These are phyloP conservation scores for Bombus picipes DNA, from an alignment of 1,140 invertebrate species.

Conservation along the genomic window DNA sequence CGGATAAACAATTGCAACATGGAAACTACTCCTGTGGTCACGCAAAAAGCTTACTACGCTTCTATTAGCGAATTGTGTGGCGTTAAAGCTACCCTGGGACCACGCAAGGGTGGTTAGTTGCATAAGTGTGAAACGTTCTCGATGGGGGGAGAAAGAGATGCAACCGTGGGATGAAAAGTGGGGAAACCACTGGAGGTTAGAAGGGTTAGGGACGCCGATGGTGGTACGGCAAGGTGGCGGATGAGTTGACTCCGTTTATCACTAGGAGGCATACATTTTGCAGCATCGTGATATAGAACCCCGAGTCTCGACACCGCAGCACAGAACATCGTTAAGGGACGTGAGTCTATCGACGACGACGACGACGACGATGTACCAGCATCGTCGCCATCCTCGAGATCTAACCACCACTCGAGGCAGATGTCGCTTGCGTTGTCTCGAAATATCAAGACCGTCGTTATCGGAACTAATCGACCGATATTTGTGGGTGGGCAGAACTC, in stretches of 20 bases:
- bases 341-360: slow-evolving; percentile 51
- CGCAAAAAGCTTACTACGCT: not conserved
- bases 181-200: slow-evolving; percentile 42
- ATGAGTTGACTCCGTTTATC: slow-evolving; percentile 73
- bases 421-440: slow-evolving; percentile 33
- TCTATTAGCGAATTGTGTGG: not conserved
- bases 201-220: not conserved
- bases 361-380: slow-evolving; percentile 4
- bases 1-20: too few species aligned
- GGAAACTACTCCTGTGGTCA: too few species aligned
- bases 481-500: slow-evolving; percentile 4
- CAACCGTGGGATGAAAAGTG: slow-evolving; percentile 25
- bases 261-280: slow-evolving; percentile 76
- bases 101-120: not conserved
- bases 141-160: slow-evolving; percentile 13
- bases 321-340: slow-evolving; percentile 67
- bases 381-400: slow-evolving; percentile 19
- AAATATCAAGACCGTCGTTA: slow-evolving; percentile 47
- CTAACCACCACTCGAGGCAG: slow-evolving; percentile 36
- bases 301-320: slow-evolving; percentile 59
- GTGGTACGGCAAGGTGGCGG: slow-evolving; percentile 7
- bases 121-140: slow-evolving; percentile 12
- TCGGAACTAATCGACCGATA: slow-evolving; percentile 47
- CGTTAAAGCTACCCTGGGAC: not conserved
- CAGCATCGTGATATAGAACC: slow-evolving; percentile 68